phyloP scores from a whole-genome alignment of 2,797 vertebrate genomes.

The Anomalospiza imberbis region DNA sequence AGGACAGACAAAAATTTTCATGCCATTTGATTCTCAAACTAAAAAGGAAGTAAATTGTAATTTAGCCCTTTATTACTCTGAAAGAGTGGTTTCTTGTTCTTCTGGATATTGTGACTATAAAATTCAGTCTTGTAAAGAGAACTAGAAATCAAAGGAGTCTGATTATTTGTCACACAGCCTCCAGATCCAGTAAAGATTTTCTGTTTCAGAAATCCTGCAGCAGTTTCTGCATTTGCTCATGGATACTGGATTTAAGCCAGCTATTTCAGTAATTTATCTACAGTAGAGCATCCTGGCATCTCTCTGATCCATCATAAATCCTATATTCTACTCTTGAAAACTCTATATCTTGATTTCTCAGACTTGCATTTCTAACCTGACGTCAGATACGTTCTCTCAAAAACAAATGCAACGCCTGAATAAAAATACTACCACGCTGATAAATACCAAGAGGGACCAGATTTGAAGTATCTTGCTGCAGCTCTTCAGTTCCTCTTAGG shows the following conservation, averaged over 20 bases:
- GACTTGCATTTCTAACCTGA: not conserved
- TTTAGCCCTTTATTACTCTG: not conserved
- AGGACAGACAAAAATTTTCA: not conserved
- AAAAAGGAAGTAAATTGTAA: not conserved
- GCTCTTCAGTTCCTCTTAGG: not conserved
- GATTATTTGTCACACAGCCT: not conserved
- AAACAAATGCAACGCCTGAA: not conserved
- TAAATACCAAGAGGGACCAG: not conserved
- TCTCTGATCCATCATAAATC: rapidly evolving
- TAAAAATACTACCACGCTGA: not conserved
- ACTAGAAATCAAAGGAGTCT: not conserved
- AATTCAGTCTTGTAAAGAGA: not conserved
- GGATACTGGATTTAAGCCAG: not conserved
- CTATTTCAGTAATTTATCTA: not conserved
- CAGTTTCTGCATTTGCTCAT: not conserved
- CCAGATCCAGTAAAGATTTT: not conserved
- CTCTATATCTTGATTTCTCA: not conserved
- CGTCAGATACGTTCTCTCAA: not conserved
- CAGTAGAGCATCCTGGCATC: not conserved
- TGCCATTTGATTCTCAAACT: not conserved
- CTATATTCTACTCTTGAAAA: not conserved
- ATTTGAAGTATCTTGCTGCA: not conserved
- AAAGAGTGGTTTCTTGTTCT: not conserved
- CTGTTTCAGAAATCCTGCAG: not conserved
- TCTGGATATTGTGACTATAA: not conserved